These are phyloP conservation scores for Bactericera cockerelli DNA, from an alignment of 1,140 invertebrate genomes.

Conservation along the genomic window DNA sequence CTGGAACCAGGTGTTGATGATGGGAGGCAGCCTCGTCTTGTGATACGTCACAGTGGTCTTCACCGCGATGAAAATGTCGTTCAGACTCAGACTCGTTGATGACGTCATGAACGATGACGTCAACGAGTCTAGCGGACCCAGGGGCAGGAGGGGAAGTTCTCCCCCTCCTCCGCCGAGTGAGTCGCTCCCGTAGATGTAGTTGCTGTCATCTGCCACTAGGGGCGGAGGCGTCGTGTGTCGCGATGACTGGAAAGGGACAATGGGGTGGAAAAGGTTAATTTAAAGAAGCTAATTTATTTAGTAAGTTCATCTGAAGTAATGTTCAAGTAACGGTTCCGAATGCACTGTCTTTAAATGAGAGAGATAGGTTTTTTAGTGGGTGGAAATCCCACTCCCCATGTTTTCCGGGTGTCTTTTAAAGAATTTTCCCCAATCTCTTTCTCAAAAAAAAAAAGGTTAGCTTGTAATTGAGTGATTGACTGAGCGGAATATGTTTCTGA, in stretches of 20 bases:
- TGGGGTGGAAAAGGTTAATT: no score
- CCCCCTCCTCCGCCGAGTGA: background rate
- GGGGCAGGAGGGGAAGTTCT: background rate
- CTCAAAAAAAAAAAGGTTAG: no score
- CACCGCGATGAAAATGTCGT: conserved; percentile 81
- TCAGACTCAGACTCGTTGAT: conserved; percentile 9
- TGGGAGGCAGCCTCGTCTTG: conserved; percentile 60
- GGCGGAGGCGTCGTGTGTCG: background rate
- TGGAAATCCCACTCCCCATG: no score
- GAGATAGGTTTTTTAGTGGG: no score
- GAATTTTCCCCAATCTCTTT: no score
- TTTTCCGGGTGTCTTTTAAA: no score
- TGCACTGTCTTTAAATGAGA: no score
- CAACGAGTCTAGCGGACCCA: background rate
- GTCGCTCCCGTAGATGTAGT: background rate
- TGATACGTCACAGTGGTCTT: conserved; percentile 87
- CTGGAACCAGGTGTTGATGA: conserved; percentile 85
- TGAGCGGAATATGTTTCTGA: no score
- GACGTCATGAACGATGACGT: background rate
- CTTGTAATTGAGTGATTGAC: no score
- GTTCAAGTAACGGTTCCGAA: no score
- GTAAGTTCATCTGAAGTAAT: no score
- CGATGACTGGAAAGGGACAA: background rate
- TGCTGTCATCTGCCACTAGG: background rate
- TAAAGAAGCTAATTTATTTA: no score